Percentiles rank a stretch among this genome's conserved stretches.
Evolutionary conservation across 2,797 vertebrate genomes (phyloP).

Genomic region (Chloroceryle inda): DNA sequence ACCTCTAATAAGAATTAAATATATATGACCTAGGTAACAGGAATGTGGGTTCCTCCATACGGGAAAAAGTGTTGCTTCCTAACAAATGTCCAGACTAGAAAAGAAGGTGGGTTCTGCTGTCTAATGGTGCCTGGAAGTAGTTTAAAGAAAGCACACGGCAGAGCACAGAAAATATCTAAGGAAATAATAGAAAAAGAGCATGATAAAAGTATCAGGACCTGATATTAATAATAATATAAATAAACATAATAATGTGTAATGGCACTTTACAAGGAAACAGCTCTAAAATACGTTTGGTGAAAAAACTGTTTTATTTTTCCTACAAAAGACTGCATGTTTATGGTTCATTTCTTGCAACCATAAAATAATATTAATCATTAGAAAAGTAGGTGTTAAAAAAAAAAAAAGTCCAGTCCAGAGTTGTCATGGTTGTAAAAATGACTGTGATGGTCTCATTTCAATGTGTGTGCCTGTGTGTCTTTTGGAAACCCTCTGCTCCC

Average conservation of each 20-base stretch:
- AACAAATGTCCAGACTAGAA: not conserved
- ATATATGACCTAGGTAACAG: not conserved
- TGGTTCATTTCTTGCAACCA: not conserved
- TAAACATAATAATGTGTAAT: not conserved
- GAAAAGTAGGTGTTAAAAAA: not conserved
- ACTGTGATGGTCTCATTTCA: not conserved
- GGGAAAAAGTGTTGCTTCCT: not conserved
- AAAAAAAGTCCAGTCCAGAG: no score
- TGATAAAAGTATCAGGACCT: not conserved
- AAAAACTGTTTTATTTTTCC: not conserved
- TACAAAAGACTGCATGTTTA: not conserved
- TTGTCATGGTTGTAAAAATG: not conserved
- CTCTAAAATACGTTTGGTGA: not conserved
- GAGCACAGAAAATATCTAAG: not conserved
- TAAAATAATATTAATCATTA: not conserved
- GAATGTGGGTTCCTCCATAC: not conserved
- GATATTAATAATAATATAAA: not conserved
- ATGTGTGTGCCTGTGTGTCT: not conserved
- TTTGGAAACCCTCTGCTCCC: not conserved
- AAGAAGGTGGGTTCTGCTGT: not conserved
- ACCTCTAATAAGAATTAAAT: slow-evolving; percentile 40
- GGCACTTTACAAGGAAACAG: not conserved
- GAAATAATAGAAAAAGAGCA: not conserved
- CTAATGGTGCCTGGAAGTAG: not conserved
- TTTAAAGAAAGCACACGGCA: not conserved